These are phyloP conservation scores for Tragelaphus eurycerus DNA, from an alignment of 2,797 vertebrate species.

Conservation along the genomic window DNA sequence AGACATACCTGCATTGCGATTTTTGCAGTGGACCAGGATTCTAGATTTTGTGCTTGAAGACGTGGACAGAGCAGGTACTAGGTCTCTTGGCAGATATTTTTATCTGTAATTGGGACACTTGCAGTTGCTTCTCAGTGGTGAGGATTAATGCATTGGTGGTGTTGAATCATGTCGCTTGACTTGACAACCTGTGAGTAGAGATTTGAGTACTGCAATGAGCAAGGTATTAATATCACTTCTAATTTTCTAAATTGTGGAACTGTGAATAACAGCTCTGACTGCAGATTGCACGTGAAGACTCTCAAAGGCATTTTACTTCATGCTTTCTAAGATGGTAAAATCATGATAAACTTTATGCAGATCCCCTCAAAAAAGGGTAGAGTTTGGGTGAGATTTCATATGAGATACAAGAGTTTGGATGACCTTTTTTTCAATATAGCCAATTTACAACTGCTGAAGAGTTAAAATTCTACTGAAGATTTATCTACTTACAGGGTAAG, in stretches of 20 bases:
- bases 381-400: neutral
- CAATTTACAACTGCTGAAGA: neutral
- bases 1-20: rapidly evolving
- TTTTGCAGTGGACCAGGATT: neutral
- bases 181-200: neutral
- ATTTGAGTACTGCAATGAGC: neutral
- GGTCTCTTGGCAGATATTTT: neutral
- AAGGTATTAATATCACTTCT: neutral
- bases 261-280: neutral
- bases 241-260: neutral
- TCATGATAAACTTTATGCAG: neutral
- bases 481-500: neutral
- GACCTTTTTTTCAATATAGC: neutral
- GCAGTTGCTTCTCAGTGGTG: neutral
- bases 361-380: neutral
- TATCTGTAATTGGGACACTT: neutral
- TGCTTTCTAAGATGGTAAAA: neutral
- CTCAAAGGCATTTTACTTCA: neutral
- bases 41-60: neutral
- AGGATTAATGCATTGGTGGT: neutral
- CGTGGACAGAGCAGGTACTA: neutral
- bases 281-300: neutral
- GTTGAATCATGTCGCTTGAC: neutral
- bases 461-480: neutral
- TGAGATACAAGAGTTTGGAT: neutral